These are phyloP conservation scores for Ectropis crepuscularia DNA, from an alignment of 2,888 invertebrate genomes.

Conservation along the genomic window DNA sequence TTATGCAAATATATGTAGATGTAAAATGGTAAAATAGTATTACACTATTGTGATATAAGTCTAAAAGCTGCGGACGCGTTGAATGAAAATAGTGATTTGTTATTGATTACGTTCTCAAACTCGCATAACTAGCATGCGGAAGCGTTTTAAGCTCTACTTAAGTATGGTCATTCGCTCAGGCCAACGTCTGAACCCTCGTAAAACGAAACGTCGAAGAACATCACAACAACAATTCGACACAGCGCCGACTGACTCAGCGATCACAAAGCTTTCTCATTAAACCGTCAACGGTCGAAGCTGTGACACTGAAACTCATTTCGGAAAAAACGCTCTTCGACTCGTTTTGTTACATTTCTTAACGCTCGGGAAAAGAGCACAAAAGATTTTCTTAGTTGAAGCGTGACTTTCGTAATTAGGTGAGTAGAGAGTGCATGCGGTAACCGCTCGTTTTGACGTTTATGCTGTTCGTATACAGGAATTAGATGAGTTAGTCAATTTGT, in stretches of 20 bases:
- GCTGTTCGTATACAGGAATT: neutral
- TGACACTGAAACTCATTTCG: slow-evolving; percentile 81
- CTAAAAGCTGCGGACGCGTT: no score
- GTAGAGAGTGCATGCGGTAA: slow-evolving; percentile 47
- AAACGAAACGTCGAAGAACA: slow-evolving; percentile 68
- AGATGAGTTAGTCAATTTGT: no score
- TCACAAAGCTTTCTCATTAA: slow-evolving; percentile 83
- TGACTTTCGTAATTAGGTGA: slow-evolving; percentile 82
- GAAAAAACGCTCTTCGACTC: slow-evolving; percentile 69
- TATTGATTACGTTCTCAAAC: no score
- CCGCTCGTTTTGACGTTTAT: slow-evolving; percentile 32
- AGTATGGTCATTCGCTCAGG: neutral
- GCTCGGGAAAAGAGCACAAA: slow-evolving; percentile 80
- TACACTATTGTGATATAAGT: no score
- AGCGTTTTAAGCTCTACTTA: no score
- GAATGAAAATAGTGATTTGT: no score
- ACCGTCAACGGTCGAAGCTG: slow-evolving; percentile 76
- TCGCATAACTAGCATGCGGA: no score
- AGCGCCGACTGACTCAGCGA: slow-evolving; percentile 72
- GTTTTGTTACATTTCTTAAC: slow-evolving; percentile 79
- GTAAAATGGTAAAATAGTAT: no score
- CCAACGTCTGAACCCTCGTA: slow-evolving; percentile 60
- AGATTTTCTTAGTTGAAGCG: slow-evolving; percentile 81
- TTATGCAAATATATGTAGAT: no score
- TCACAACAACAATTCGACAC: slow-evolving; percentile 77